These are phyloP conservation scores for Tetramorium bicarinatum DNA, from an alignment of 2,888 invertebrate species.

Conservation along the genomic window DNA sequence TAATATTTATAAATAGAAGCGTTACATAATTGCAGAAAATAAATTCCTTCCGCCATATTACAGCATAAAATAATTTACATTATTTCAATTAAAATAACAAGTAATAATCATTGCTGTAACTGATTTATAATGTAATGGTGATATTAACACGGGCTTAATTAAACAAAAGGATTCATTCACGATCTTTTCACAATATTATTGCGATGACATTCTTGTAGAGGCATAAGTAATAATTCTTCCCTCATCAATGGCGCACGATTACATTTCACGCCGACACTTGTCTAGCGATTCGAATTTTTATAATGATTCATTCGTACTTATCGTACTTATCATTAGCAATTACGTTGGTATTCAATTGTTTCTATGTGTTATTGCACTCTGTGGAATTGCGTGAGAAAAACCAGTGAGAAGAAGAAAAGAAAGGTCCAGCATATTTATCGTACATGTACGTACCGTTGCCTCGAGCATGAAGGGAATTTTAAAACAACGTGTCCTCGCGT, in stretches of 20 bases:
- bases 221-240: not conserved
- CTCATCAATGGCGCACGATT: not conserved
- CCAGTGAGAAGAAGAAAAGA: not conserved
- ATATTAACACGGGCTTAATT: not conserved
- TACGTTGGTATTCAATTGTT: not conserved
- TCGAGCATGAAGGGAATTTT: not conserved
- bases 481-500: not conserved
- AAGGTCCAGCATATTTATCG: not conserved
- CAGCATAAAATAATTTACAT: not conserved
- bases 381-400: not conserved
- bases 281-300: not conserved
- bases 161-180: not conserved
- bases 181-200: not conserved
- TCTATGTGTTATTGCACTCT: not conserved
- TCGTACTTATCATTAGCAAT: not conserved
- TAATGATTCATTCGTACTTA: constrained; percentile 7
- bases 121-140: not conserved
- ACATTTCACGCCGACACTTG: not conserved
- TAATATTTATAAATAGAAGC: not conserved
- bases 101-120: not conserved
- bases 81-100: not conserved
- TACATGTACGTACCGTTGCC: not conserved
- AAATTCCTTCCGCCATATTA: not conserved
- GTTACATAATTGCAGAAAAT: not conserved
- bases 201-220: not conserved